Base-by-base conservation (phyloP, 2,888 invertebrate species). In the Tineola bisselliella region DNA sequence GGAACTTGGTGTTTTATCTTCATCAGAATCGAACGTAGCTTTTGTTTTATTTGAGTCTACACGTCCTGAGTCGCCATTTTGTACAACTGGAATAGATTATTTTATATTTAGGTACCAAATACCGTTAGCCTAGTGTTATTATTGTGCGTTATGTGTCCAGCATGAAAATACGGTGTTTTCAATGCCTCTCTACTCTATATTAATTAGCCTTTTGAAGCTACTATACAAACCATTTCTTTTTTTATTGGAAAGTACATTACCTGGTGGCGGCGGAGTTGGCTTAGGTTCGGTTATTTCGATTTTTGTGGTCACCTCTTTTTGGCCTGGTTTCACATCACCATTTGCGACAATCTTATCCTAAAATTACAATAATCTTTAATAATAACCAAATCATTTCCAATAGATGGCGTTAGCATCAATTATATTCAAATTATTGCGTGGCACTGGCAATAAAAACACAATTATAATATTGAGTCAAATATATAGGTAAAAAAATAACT, bases 11-110 rank as follows among this genome's bases (percentile, higher is more conserved):
- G 87, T 88, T 68, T 88, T 88, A 61, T 88, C 88, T 68, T 88
- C 86, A 57, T 88, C 87, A 0, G 90, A 89, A 66, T 89, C 88
- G 62, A 90, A 86, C 1, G 87, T 86, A 0, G 89, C 87, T 69
- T 88, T 87, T 38, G 83, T 81, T 65, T 88, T 88, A 72, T 89
- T 89, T 1, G 87, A 84, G 64, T 86, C 64, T 13, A 84, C 80
- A 64, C 87, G 82, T 30, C 84, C 72, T 11, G 81, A 74, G 59
- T 81, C 81, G 15, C 88, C 88, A 63, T 88, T 87, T 61, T 73
- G 70, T 12, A 77, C 69, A 6, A 79, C 87, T 88, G 75, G 30
- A 76, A 72, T 63, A 56, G 61, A 48, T 48, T 48, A 15, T 48
- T 43, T 48, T 48, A 5, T 48, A 15, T 17, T 13, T 48, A 17